Evolutionary conservation across 1,140 invertebrate genomes (phyloP).

Genomic region (Drosophila chauvacae): DNA sequence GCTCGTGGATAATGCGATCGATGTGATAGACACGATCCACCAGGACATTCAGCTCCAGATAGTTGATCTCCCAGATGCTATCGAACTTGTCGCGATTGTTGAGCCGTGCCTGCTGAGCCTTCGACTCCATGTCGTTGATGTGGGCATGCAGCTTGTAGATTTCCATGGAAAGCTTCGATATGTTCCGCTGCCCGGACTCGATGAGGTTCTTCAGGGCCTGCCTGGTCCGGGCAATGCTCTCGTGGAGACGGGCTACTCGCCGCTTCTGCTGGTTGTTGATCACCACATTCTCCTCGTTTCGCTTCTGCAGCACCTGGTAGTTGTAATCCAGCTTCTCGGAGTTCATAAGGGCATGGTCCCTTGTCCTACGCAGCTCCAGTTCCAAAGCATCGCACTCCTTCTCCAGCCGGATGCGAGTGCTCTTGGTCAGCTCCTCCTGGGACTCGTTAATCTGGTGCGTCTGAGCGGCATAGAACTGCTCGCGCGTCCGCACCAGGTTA

Average conservation of each 20-base stretch:
- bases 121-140: conserved; percentile 88
- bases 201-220: conserved; percentile 41
- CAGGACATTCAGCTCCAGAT: conserved; percentile 86
- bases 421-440: conserved; percentile 89
- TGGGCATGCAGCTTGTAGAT: conserved; percentile 88
- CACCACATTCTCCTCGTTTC: conserved; percentile 94
- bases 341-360: conserved; percentile 89
- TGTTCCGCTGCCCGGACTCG: conserved; percentile 85
- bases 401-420: conserved; percentile 89
- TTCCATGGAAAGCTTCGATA: conserved; percentile 86
- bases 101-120: conserved; percentile 88
- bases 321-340: conserved; percentile 95
- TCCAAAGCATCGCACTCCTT: conserved; percentile 90
- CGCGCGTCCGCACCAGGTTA: conserved; percentile 85
- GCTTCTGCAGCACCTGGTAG: conserved; percentile 91
- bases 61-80: conserved; percentile 89
- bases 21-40: conserved; percentile 87
- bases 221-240: conserved; percentile 76
- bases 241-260: conserved; percentile 92
- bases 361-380: conserved; percentile 91
- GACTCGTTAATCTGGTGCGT: conserved; percentile 87
- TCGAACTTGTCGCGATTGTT: conserved; percentile 86
- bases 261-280: conserved; percentile 93
- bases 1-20: conserved; percentile 89
- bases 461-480: conserved; percentile 87